phyloP scores from a whole-genome alignment of 2,113 vertebrate genomes.

The Alectura lathami region DNA sequence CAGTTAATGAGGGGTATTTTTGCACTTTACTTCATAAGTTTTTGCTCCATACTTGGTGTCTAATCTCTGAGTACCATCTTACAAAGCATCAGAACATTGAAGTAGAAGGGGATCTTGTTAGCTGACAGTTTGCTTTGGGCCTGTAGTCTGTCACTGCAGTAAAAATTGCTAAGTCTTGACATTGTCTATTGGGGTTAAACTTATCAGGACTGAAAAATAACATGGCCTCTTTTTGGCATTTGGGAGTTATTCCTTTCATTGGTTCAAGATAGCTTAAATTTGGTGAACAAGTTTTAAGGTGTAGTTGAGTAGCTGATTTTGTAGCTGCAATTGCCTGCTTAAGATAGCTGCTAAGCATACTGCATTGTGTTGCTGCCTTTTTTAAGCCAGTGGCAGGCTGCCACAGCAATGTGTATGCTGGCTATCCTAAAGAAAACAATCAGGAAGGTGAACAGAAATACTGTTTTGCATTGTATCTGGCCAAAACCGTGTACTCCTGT shows the following conservation, averaged over 20 bases:
- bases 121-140: not conserved
- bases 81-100: not conserved
- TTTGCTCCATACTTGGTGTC: not conserved
- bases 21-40: not conserved
- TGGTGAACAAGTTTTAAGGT: not conserved
- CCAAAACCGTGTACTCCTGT: not conserved
- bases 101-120: not conserved
- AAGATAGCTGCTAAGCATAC: not conserved
- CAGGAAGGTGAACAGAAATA: not conserved
- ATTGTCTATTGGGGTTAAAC: not conserved
- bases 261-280: not conserved
- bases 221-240: not conserved
- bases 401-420: not conserved
- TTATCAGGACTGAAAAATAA: not conserved
- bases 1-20: not conserved
- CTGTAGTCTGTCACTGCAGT: not conserved
- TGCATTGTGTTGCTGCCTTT: not conserved
- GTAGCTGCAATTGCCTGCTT: not conserved
- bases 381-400: not conserved
- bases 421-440: not conserved
- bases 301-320: not conserved
- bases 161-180: not conserved
- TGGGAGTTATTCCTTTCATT: not conserved
- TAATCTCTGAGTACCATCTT: not conserved
- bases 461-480: not conserved